Percentiles rank a stretch among this genome's conserved stretches.
These are phyloP conservation scores for Lasioglossum villosulum DNA, from an alignment of 2,888 invertebrate species.

Conservation along the genomic window DNA sequence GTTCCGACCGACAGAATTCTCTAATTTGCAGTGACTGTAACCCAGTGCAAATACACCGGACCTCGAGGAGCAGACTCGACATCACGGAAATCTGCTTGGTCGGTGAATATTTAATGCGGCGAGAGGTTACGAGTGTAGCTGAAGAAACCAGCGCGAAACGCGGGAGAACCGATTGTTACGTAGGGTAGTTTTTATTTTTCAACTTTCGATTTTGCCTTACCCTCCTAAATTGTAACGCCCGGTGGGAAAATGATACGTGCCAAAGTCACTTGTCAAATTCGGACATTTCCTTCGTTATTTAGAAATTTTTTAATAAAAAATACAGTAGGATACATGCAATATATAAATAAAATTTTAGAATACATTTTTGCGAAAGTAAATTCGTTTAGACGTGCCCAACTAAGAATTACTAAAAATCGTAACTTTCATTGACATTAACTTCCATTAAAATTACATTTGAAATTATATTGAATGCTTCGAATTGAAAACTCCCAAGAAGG, in stretches of 20 bases:
- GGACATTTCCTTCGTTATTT: not conserved
- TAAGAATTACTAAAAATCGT: too few relatives aligned
- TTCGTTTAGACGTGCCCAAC: too few relatives aligned
- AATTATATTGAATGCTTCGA: not conserved
- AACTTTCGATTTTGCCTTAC: not conserved
- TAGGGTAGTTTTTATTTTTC: not conserved
- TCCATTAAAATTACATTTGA: not conserved
- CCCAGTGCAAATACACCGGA: conserved; percentile 35
- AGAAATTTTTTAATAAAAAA: not conserved
- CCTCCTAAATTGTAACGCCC: not conserved
- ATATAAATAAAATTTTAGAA: too few relatives aligned
- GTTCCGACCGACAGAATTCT: conserved; percentile 32
- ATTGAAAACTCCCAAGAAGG: not conserved
- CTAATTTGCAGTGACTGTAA: conserved; percentile 35
- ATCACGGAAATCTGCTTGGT: not conserved
- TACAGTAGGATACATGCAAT: not conserved
- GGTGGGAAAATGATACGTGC: not conserved
- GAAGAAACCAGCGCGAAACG: not conserved
- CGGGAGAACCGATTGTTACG: not conserved
- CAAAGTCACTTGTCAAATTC: too few relatives aligned
- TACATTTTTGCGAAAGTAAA: too few relatives aligned
- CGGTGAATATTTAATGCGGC: conserved; percentile 50
- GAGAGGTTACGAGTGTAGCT: conserved; percentile 7
- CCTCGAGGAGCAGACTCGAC: not conserved
- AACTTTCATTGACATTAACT: too few relatives aligned